phyloP scores from a whole-genome alignment of 2,113 vertebrate genomes.

The Spilogale gracilis region DNA sequence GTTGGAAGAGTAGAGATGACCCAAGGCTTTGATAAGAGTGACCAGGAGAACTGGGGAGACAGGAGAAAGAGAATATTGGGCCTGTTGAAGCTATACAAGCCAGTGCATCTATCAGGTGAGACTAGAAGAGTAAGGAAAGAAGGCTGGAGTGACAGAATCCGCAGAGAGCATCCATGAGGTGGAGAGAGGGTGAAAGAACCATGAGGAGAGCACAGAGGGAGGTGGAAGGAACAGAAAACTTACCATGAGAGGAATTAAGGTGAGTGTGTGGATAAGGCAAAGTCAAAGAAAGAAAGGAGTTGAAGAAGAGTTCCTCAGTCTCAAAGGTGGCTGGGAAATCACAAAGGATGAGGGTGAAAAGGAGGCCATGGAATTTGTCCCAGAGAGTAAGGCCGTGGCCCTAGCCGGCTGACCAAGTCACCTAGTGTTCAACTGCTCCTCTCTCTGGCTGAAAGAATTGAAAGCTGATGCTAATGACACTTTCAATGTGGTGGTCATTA shows the following conservation, averaged over 20 bases:
- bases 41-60: background rate
- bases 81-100: background rate
- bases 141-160: background rate
- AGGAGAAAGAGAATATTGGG: background rate
- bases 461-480: background rate
- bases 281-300: background rate
- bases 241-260: too few relatives aligned
- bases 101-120: background rate
- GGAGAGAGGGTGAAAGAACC: background rate
- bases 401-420: background rate
- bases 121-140: background rate
- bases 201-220: background rate
- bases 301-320: background rate
- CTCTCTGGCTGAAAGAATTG: background rate
- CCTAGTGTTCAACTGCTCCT: background rate
- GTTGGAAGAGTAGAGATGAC: background rate
- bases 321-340: background rate
- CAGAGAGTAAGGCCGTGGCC: background rate
- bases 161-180: rapidly evolving
- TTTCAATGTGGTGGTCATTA: too few relatives aligned
- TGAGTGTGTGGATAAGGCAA: background rate
- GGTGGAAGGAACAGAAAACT: background rate
- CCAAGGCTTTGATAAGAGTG: background rate
- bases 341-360: background rate
- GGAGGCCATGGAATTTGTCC: background rate